Base-by-base conservation (phyloP, 92 coral and sea anemone species). In the Plumapathes pennacea region DNA sequence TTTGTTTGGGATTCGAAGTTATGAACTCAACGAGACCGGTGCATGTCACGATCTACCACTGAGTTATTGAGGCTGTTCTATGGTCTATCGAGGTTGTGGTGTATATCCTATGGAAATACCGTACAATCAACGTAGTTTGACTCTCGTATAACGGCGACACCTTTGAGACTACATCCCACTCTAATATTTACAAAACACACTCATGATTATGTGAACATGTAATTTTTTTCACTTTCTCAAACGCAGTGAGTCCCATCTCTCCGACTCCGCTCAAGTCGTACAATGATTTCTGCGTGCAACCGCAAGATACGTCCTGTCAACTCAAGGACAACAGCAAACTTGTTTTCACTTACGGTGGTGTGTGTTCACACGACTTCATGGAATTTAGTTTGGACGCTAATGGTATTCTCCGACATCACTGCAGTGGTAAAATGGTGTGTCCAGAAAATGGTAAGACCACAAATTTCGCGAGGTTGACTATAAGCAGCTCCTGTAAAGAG, bases 361-460 rank as follows among this genome's bases (percentile, higher is more conserved):
- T 30, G 30, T 85, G 91, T 32, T 21, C 52, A 20, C 69, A 73
- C 19, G 48, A 61, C 10, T 67, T 66, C 37, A 54, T 73, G 32
- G 73, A 79, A 38, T 85, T 85, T 26, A 61, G 50, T 4, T 15
- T 84, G 45, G 85, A 59, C 44, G 45, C 67, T 10, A 50, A 72
- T 50, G 90, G 90, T 0, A 62, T 77, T 4, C 39, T 84, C 47
- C 67, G 85, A 41, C 90, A 84, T 52, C 48, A 32, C 18, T 77
- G 90, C 53, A 84, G 90, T 42, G 78, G 65, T 5, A 84, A 66
- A 19, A 54, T 62, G 42, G 81, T 84, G 21, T 84, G 90, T 65
- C 85, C 82, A 1, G 47, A 64, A 24, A 61, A 72, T 54, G 80
- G 77, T 21, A 63, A 25, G 12, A 64, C 52, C 13, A 21, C 46